Evolutionary conservation across 2,888 invertebrate species (phyloP).

Genomic region (Cheilosia urbana): DNA sequence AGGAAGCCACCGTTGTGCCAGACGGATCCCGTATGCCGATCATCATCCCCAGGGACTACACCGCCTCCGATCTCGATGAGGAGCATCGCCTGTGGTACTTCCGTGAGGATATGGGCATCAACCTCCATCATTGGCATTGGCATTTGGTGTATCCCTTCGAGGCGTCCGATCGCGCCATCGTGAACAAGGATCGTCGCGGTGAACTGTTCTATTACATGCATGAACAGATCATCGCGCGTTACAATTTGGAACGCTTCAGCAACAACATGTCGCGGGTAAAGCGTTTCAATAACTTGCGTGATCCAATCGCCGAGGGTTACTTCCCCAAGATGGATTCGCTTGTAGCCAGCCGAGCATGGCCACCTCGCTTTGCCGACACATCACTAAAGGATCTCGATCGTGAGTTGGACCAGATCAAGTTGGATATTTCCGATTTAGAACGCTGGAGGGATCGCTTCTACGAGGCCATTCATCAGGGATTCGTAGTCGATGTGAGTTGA

Average conservation of each 20-base stretch:
- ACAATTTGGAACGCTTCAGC: slow-evolving; percentile 89
- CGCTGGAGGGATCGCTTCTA: slow-evolving; percentile 89
- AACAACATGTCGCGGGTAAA: slow-evolving; percentile 87
- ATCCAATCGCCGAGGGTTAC: slow-evolving; percentile 89
- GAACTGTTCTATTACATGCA: slow-evolving; percentile 92
- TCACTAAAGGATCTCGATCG: slow-evolving; percentile 86
- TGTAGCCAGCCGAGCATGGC: slow-evolving; percentile 89
- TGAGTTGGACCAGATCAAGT: slow-evolving; percentile 86
- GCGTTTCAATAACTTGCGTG: slow-evolving; percentile 86
- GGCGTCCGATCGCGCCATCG: slow-evolving; percentile 84
- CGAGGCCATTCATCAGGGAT: slow-evolving; percentile 87
- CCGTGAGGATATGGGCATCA: slow-evolving; percentile 84
- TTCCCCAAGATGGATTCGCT: slow-evolving; percentile 91
- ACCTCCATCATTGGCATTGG: slow-evolving; percentile 85
- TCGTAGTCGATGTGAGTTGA: slow-evolving; percentile 82
- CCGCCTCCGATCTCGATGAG: slow-evolving; percentile 88
- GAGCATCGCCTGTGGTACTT: slow-evolving; percentile 91
- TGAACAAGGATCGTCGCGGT: slow-evolving; percentile 87
- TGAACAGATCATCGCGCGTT: slow-evolving; percentile 86
- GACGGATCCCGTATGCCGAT: slow-evolving; percentile 87
- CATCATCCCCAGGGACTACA: slow-evolving; percentile 86
- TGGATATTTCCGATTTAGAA: slow-evolving; percentile 88
- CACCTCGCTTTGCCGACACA: slow-evolving; percentile 86
- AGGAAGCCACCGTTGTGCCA: slow-evolving; percentile 85
- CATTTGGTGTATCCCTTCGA: slow-evolving; percentile 89